Evolutionary conservation across 1,140 invertebrate species (phyloP).

Genomic region (Sinonovacula constricta): DNA sequence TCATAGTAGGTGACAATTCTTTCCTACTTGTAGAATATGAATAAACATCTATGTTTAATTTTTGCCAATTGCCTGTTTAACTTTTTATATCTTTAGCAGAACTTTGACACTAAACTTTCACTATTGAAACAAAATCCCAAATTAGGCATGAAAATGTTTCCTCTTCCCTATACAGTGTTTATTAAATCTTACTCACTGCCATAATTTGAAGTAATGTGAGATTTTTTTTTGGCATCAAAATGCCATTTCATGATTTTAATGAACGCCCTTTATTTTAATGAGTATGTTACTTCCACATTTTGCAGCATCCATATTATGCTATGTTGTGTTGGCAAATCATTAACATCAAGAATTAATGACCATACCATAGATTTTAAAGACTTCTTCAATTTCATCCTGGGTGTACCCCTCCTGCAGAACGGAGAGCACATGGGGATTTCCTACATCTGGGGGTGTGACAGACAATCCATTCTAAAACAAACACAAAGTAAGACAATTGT

Average conservation of each 20-base stretch:
- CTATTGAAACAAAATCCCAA: neutral
- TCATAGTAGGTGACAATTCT: no score
- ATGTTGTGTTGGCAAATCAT: neutral
- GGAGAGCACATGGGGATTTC: constrained; percentile 26
- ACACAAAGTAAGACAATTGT: no score
- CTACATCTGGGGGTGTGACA: constrained; percentile 9
- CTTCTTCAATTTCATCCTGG: constrained; percentile 28
- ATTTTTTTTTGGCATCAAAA: neutral
- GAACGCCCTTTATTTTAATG: neutral
- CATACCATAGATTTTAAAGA: constrained; percentile 28
- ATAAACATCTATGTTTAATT: no score
- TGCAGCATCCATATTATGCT: neutral
- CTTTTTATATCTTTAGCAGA: neutral
- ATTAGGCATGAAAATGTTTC: neutral
- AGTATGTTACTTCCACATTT: neutral
- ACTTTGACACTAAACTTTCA: neutral
- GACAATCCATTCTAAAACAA: constrained; percentile 27
- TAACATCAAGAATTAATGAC: neutral
- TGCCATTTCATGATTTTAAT: neutral
- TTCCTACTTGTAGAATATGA: no score
- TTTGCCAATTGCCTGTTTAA: no score
- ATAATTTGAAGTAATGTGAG: neutral
- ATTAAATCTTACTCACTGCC: neutral
- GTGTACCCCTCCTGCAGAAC: constrained; percentile 19
- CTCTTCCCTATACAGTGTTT: no score